phyloP scores from a whole-genome alignment of 2,888 invertebrate species.

The Sinopyrophorus schimmeli region DNA sequence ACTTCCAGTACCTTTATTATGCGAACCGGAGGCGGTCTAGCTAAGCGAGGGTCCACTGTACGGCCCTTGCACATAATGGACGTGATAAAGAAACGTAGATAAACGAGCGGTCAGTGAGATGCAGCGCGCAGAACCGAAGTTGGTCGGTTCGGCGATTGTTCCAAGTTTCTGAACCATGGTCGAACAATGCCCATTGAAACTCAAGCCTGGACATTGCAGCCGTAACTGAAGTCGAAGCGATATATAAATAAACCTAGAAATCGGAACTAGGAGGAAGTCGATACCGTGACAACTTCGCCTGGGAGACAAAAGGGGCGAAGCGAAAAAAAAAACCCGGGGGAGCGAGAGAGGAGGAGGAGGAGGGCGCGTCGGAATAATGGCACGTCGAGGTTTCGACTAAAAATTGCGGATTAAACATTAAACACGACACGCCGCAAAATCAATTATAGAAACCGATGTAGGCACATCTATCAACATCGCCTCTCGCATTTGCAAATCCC shows the following conservation, averaged over 20 bases:
- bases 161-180: slow-evolving; percentile 49
- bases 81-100: slow-evolving; percentile 45
- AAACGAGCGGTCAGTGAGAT: slow-evolving; percentile 45
- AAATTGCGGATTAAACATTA: no score
- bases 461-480: slow-evolving; percentile 48
- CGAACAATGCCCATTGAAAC: slow-evolving; percentile 47
- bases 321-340: no score
- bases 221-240: slow-evolving; percentile 26
- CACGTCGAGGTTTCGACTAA: no score
- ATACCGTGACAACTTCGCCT: no score
- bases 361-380: no score
- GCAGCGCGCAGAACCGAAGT: slow-evolving; percentile 48
- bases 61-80: slow-evolving; percentile 41
- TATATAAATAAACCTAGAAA: slow-evolving; percentile 27
- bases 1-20: no score
- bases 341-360: no score
- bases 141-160: slow-evolving; percentile 47
- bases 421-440: slow-evolving; percentile 2
- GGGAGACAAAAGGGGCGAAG: no score
- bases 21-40: no score
- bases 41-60: no score
- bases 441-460: slow-evolving; percentile 6
- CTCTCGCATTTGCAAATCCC: slow-evolving; percentile 40
- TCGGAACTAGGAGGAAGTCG: no score
- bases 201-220: slow-evolving; percentile 41